Evolutionary conservation across 2,888 invertebrate genomes (phyloP).

Genomic region (Nymphalis c-album): DNA sequence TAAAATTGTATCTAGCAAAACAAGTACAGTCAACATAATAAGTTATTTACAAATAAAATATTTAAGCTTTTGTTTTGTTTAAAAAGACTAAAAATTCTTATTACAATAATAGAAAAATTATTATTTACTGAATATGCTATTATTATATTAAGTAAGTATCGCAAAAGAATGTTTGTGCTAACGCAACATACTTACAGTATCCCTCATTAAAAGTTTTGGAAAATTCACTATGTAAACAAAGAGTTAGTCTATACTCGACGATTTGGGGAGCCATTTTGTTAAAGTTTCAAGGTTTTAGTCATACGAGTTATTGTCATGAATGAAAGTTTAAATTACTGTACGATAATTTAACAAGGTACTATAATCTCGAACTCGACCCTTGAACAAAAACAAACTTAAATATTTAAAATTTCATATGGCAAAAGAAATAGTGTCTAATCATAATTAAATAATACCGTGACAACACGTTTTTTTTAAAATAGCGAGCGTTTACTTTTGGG

Average conservation of each 20-base stretch:
- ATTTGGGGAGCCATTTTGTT: conserved; percentile 10
- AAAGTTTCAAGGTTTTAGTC: conserved; percentile 14
- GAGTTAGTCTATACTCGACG: conserved; percentile 2
- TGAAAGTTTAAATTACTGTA: conserved; percentile 1
- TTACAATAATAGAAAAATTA: not conserved
- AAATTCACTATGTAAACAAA: conserved; percentile 10
- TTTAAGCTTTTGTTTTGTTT: too few relatives aligned
- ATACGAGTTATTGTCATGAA: conserved; percentile 4
- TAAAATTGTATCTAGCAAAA: too few relatives aligned
- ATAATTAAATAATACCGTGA: too few relatives aligned
- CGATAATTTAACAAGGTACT: not conserved
- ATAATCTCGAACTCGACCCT: too few relatives aligned
- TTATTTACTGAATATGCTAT: not conserved
- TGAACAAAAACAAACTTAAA: too few relatives aligned
- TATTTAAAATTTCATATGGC: too few relatives aligned
- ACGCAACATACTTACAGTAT: conserved; percentile 7
- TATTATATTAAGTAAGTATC: not conserved
- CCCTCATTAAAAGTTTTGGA: conserved; percentile 25
- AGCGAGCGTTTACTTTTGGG: too few relatives aligned
- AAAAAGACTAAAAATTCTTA: too few relatives aligned
- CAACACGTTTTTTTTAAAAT: too few relatives aligned
- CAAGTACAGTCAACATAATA: too few relatives aligned
- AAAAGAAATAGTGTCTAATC: too few relatives aligned
- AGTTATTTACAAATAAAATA: too few relatives aligned
- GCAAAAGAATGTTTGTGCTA: conserved; percentile 1